phyloP scores from a whole-genome alignment of 2,797 vertebrate species.

The Labeo calbasu region DNA sequence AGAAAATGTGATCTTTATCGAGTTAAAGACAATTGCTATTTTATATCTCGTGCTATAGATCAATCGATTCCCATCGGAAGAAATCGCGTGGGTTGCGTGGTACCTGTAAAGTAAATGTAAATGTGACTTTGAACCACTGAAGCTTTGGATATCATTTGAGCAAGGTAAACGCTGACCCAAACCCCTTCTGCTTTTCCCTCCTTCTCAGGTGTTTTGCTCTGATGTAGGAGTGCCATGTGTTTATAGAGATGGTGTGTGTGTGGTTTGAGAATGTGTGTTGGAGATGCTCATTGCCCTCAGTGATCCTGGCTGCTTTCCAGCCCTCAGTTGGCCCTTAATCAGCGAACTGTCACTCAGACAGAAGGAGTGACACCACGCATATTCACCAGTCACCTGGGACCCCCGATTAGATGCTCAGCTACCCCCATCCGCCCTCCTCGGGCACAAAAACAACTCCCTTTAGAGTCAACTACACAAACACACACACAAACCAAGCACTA shows the following conservation, averaged over 20 bases:
- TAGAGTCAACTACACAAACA: slow-evolving; percentile 18
- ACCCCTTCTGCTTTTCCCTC: neutral
- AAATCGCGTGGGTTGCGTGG: too few species aligned
- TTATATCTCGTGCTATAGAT: neutral
- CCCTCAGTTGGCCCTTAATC: slow-evolving; percentile 85
- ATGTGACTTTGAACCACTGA: neutral
- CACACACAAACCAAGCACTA: slow-evolving; percentile 17
- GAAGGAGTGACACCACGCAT: slow-evolving; percentile 75
- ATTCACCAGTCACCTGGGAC: slow-evolving; percentile 86
- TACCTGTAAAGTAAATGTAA: too few species aligned
- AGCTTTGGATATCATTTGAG: neutral
- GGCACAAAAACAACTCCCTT: slow-evolving; percentile 37
- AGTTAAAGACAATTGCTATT: too few species aligned
- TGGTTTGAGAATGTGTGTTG: slow-evolving; percentile 29
- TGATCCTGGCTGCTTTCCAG: slow-evolving; percentile 89
- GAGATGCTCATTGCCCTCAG: slow-evolving; percentile 64
- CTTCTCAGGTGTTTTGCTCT: slow-evolving; percentile 34
- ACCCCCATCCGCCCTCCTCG: slow-evolving; percentile 70
- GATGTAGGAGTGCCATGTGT: slow-evolving; percentile 5
- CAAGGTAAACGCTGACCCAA: neutral
- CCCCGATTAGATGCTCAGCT: slow-evolving; percentile 82
- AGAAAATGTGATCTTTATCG: too few species aligned
- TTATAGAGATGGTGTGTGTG: slow-evolving; percentile 36
- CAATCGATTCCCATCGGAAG: too few species aligned
- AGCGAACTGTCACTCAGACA: slow-evolving; percentile 88